These are phyloP conservation scores for Falco naumanni DNA, from an alignment of 2,797 vertebrate genomes.

Conservation along the genomic window DNA sequence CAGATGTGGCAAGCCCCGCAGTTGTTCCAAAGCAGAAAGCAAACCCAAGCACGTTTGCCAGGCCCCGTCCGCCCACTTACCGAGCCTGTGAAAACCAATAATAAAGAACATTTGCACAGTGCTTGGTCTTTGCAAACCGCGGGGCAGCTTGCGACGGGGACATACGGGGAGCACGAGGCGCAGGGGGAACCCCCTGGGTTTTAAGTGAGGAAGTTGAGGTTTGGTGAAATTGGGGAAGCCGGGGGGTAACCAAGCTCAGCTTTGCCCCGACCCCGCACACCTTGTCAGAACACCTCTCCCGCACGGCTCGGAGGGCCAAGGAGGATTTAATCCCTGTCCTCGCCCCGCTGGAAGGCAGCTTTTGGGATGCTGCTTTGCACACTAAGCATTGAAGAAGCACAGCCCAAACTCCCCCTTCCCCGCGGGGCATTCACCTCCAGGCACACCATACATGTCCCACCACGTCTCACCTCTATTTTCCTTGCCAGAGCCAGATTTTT, in stretches of 20 bases:
- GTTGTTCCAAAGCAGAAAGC: not conserved
- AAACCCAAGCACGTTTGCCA: not conserved
- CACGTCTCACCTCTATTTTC: not conserved
- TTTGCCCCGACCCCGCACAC: not conserved
- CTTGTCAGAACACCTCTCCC: rapidly evolving
- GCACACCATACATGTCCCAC: not conserved
- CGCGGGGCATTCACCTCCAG: not conserved
- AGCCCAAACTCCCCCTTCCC: not conserved
- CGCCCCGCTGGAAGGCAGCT: rapidly evolving
- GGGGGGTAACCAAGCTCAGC: not conserved
- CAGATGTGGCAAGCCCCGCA: not conserved
- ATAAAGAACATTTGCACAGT: rapidly evolving
- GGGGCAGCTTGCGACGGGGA: not conserved
- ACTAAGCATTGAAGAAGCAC: not conserved
- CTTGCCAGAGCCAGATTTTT: no score
- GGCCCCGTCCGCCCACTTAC: not conserved
- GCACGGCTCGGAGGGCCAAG: rapidly evolving
- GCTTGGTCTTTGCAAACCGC: not conserved
- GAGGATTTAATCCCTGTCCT: not conserved
- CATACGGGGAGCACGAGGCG: rapidly evolving
- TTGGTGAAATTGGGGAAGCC: not conserved
- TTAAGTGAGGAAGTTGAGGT: not conserved
- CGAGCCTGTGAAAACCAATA: not conserved
- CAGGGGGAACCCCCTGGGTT: not conserved
- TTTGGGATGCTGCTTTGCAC: not conserved